Evolutionary conservation across 2,113 vertebrate genomes (phyloP), one percentile per base, ranked within the genome.

Genomic region (Pica pica): DNA sequence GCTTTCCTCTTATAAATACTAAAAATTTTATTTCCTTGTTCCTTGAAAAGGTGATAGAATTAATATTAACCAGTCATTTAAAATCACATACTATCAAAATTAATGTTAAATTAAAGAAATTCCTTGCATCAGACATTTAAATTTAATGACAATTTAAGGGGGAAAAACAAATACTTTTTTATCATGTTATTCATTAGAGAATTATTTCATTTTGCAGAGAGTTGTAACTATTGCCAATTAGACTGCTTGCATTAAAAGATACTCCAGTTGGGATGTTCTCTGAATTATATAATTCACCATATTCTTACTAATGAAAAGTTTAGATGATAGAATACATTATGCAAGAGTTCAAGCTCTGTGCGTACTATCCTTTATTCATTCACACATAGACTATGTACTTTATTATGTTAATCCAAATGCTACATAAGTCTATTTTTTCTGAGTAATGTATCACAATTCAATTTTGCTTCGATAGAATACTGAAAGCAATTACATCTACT

Each of bases 301-400:
- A 69, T 73, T 88, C 59, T 94, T 78, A 67, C n/a, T 97, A 96
- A 94, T 87, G 75, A 91, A 95, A 97, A 95, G 86, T 95, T 97
- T 87, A 83, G 63, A 55, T 75, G 89, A 75, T 71, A 78, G 49
- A 90, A 83, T 69, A 82, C 49, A 61, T 31, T 12, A 70, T 67
- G 47, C 20, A 95, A 74, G 91, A 96, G 28, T 78, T 55, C 41
- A 78, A 83, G 67, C 30, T 78, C 93, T 87, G 4, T 83, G 46
- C 37, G 28, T 93, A 49, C 69, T 85, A 57, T 63, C 11, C 55
- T 79, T 85, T 87, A 65, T 83, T 76, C 47, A 75, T 95, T 88
- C 64, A 59, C 12, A 90, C n/a, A 70, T 50, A 37, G 20, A 24
- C 16, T 83, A 83, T 49, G 6, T 46, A 88, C 73, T 89, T 96